Evolutionary conservation across 2,888 invertebrate genomes (phyloP).

Genomic region (Platypus cylindrus): DNA sequence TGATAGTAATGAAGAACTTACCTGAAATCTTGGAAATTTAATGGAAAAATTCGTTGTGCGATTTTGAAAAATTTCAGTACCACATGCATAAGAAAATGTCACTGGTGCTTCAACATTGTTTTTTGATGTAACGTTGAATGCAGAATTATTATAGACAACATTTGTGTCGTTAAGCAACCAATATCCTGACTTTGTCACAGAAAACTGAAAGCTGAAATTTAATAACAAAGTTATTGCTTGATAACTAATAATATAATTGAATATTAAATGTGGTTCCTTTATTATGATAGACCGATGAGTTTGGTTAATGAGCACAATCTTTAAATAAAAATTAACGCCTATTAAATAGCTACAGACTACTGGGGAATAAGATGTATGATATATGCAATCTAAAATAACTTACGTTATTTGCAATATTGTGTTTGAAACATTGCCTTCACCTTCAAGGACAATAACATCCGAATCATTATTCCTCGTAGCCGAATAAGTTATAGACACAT

Average conservation of each 20-base stretch:
- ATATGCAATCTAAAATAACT: no score
- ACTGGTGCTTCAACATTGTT: constrained; percentile 29
- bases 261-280: no score
- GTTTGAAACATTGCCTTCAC: no score
- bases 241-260: no score
- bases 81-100: constrained; percentile 43
- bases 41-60: constrained; percentile 1
- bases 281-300: no score
- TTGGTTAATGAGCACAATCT: no score
- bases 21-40: constrained; percentile 12
- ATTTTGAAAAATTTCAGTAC: constrained; percentile 18
- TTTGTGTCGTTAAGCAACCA: constrained; percentile 18
- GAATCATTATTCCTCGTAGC: not conserved
- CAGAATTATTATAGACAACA: constrained; percentile 4
- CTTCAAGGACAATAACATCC: constrained; percentile 5
- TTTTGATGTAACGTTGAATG: constrained; percentile 4
- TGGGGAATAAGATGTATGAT: no score
- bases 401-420: no score
- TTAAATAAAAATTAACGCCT: constrained; percentile 3
- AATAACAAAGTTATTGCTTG: no score
- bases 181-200: constrained; percentile 15
- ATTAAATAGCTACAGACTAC: not conserved
- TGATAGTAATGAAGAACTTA: constrained; percentile 4
- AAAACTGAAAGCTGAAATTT: constrained; percentile 17
- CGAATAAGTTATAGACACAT: constrained; percentile 7